phyloP scores from a whole-genome alignment of 2,113 vertebrate species.

The Cyanoderma ruficeps region DNA sequence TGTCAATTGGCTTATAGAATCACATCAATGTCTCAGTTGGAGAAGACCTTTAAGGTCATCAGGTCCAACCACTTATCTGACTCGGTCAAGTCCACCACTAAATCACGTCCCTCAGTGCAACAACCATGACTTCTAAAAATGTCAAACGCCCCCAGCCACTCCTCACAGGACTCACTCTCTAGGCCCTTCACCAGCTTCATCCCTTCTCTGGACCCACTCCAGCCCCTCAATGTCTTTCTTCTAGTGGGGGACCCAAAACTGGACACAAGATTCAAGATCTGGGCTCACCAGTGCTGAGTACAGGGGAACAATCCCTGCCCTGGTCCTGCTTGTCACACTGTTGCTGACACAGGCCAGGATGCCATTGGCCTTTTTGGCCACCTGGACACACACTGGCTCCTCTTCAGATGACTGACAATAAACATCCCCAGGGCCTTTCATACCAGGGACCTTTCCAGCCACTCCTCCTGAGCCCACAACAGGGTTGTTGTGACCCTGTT shows the following conservation, averaged over 20 bases:
- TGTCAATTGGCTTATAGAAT: not conserved
- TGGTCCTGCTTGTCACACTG: not conserved
- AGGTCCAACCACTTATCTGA: not conserved
- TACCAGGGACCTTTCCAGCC: not conserved
- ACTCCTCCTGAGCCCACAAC: rapidly evolving
- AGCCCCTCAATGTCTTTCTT: not conserved
- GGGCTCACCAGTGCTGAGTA: not conserved
- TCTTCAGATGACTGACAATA: not conserved
- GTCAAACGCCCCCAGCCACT: no score
- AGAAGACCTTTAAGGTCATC: not conserved
- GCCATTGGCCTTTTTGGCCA: not conserved
- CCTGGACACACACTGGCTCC: not conserved
- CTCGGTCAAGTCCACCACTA: not conserved
- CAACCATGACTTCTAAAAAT: not conserved
- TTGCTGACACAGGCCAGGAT: not conserved
- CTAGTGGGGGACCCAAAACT: not conserved
- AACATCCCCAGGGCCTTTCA: not conserved
- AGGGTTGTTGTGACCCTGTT: not conserved
- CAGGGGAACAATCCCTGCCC: not conserved
- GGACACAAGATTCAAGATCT: no score
- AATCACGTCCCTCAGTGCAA: not conserved
- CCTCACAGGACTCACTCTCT: not conserved
- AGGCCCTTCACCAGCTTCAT: not conserved
- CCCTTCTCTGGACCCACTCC: not conserved
- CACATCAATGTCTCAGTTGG: not conserved